Evolutionary conservation across 2,797 vertebrate genomes (phyloP).

Genomic region (Rhabdophis nuchalis): DNA sequence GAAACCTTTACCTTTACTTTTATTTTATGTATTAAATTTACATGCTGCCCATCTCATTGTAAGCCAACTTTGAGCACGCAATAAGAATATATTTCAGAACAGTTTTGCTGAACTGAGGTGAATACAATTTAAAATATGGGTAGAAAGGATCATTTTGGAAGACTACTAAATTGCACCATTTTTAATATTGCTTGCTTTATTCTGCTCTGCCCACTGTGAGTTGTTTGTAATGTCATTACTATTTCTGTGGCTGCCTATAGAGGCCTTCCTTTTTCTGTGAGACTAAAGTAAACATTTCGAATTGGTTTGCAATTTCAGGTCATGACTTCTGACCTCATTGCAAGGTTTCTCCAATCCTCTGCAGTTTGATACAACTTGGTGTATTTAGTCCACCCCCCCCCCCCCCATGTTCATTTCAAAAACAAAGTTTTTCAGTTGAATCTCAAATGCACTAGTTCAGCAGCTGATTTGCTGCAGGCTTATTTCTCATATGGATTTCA

Average conservation of each 20-base stretch:
- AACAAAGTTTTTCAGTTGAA: neutral
- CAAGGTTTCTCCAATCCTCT: neutral
- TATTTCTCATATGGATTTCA: neutral
- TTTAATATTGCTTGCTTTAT: neutral
- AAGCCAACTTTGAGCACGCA: neutral
- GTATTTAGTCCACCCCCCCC: neutral
- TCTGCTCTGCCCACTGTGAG: neutral
- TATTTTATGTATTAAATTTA: neutral
- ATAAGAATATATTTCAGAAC: neutral
- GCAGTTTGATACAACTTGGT: neutral
- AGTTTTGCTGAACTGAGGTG: neutral
- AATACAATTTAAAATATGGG: neutral
- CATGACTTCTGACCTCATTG: conserved; percentile 4
- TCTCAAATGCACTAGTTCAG: neutral
- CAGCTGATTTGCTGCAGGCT: neutral
- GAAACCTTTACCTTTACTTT: neutral
- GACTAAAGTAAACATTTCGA: conserved; percentile 27
- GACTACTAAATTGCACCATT: neutral
- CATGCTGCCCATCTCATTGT: neutral
- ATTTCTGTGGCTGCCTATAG: neutral
- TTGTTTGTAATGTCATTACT: neutral
- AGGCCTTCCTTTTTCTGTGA: neutral
- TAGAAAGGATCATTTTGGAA: neutral
- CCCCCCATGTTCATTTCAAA: neutral
- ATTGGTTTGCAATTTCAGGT: conserved; percentile 17